phyloP scores from a whole-genome alignment of 1,140 invertebrate species.

The Rhyacophila brunnea region DNA sequence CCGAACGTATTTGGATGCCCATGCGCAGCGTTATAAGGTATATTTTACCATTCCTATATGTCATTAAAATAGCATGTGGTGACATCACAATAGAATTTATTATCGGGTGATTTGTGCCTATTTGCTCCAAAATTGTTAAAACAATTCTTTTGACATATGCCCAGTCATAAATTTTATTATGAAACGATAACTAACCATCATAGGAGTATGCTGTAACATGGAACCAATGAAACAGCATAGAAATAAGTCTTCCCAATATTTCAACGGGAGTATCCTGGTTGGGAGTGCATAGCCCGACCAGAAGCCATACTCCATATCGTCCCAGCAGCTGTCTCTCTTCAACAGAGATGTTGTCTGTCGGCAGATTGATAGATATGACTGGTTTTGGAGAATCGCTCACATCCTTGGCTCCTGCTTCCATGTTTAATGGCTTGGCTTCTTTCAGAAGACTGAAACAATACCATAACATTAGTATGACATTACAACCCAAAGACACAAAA shows the following conservation, averaged over 20 bases:
- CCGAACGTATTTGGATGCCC: too few species aligned
- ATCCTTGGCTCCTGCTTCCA: conserved; percentile 57
- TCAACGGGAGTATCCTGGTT: conserved; percentile 81
- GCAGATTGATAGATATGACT: conserved; percentile 41
- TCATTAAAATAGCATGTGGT: too few species aligned
- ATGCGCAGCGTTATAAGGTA: too few species aligned
- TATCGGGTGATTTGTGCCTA: too few species aligned
- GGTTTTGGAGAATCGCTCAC: conserved; percentile 41
- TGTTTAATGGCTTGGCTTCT: conserved; percentile 73
- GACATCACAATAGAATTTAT: too few species aligned
- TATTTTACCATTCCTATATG: too few species aligned
- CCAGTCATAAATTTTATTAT: too few species aligned
- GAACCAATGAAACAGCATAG: conserved; percentile 99
- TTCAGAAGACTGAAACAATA: conserved; percentile 66
- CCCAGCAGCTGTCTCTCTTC: conserved; percentile 89
- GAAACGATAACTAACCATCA: conserved; percentile 81
- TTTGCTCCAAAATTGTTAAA: too few species aligned
- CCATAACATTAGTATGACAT: too few species aligned
- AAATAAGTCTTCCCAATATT: conserved; percentile 86
- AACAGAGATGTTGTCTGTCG: conserved; percentile 61
- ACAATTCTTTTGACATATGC: too few species aligned
- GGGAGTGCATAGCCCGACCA: conserved; percentile 91
- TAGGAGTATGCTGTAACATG: conserved; percentile 95
- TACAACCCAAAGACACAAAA: too few species aligned
- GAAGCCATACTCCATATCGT: conserved; percentile 92